These are phyloP conservation scores for Galerucella pusilla DNA, from an alignment of 2,888 invertebrate species.

Conservation along the genomic window DNA sequence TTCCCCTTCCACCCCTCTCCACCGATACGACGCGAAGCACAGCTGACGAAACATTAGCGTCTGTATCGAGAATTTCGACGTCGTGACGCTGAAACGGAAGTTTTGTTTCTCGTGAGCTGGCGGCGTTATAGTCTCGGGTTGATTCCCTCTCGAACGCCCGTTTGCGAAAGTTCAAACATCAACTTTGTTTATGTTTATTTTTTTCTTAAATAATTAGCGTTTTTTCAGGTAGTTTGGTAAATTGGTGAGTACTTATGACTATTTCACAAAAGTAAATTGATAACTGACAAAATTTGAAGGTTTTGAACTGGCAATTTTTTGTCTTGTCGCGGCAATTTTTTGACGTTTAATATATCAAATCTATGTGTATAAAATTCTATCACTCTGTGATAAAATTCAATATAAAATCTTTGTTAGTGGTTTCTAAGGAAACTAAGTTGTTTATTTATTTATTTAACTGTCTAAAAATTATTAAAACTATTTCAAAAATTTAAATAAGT, in stretches of 20 bases:
- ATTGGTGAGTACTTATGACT: background rate
- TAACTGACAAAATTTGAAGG: no score
- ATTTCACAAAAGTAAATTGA: no score
- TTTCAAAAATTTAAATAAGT: no score
- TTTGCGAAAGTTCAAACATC: slow-evolving; percentile 11
- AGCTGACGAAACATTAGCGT: slow-evolving; percentile 16
- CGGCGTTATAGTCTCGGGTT: slow-evolving; percentile 19
- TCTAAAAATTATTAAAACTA: no score
- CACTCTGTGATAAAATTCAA: no score
- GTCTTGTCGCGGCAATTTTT: no score
- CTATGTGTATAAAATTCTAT: no score
- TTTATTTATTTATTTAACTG: no score
- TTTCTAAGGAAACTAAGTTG: no score
- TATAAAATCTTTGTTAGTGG: no score
- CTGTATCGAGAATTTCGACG: slow-evolving; percentile 19
- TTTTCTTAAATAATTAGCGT: background rate
- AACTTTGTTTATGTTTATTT: slow-evolving; percentile 15
- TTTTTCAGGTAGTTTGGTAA: background rate
- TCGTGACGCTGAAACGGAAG: slow-evolving; percentile 25
- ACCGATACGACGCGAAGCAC: background rate
- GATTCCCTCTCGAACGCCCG: slow-evolving; percentile 14
- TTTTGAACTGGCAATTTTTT: no score
- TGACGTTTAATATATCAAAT: no score
- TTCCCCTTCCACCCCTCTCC: background rate
- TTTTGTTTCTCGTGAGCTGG: slow-evolving; percentile 20